Base-by-base conservation (phyloP, 2,888 invertebrate genomes). In the Aphidoletes aphidimyza region DNA sequence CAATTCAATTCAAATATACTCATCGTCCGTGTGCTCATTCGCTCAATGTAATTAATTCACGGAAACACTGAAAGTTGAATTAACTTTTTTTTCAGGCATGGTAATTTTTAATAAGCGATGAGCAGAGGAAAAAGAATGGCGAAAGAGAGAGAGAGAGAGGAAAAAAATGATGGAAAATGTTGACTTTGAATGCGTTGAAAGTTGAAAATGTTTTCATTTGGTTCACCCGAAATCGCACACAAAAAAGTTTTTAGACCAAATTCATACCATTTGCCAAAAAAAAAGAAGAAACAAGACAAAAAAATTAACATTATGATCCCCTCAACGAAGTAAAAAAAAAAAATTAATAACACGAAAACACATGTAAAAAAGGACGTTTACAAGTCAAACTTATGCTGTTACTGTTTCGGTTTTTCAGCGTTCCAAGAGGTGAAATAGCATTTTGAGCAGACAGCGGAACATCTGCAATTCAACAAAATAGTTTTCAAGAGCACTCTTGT, bases 351-450 rank as follows among this genome's bases (percentile, higher is more conserved):
- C 8, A 37, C n/a, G 6, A 78, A 78, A 81, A 81, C 69, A 81
- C 81, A 81, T 81, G 81, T 81, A 81, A 81, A 81, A 69, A 22
- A 19, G 26, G 22, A 81, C 81, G n/a, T 37, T 81, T 81, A 81
- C 81, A 81, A 81, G 37, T n/a, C n/a, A n/a, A 81, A 81, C 37
- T 81, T 81, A 81, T 81, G 69, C 14, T 69, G 26, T 11, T 54
- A 26, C 54, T 8, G 11, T 54, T 54, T 3, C 54, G 22, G 54
- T 11, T 78, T 1, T 1, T 19, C 9, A 5, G 3, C 2, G 47
- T 47, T 47, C 47, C 36, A 36, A 19, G 78, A 17, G 34, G 34
- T 14, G 36, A 34, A 36, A 3, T n/a, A n/a, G 9, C n/a, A 19
- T 6, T 54, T 54, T 5, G 1, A 78, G 22, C 81, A 37, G 37